A percentile compares a stretch with the other conserved stretches of the same genome.
These are phyloP conservation scores for Rhincodon typus DNA, from an alignment of 2,797 vertebrate species.

Conservation along the genomic window DNA sequence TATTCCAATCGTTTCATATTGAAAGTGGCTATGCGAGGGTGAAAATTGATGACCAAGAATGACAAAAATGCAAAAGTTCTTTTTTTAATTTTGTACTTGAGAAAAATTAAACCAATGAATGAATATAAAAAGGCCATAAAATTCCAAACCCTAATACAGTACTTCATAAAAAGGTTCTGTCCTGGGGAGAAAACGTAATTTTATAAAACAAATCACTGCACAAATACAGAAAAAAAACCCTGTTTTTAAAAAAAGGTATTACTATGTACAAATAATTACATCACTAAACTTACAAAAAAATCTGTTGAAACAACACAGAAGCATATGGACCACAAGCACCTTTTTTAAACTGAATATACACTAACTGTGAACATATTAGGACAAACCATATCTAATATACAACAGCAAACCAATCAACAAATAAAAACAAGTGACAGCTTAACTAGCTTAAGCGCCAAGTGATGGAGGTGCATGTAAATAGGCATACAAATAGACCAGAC, in stretches of 20 bases:
- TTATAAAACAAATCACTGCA: conserved; percentile 34
- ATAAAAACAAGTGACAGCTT: not conserved
- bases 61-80: not conserved
- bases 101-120: conserved; percentile 24
- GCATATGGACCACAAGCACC: not conserved
- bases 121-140: conserved; percentile 28
- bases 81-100: not conserved
- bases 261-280: conserved; percentile 35
- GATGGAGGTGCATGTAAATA: not conserved
- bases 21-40: not conserved
- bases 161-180: not conserved
- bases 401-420: not conserved
- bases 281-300: conserved; percentile 9
- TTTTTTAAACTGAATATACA: conserved; percentile 9
- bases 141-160: not conserved
- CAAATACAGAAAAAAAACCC: not conserved
- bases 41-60: not conserved
- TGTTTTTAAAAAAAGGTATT: not conserved
- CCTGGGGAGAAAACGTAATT: not conserved
- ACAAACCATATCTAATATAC: not conserved
- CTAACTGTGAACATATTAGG: not conserved
- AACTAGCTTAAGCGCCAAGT: not conserved
- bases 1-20: not conserved
- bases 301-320: not conserved
- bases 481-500: not conserved